Evolutionary conservation across 2,888 invertebrate species (phyloP), one percentile per base, ranked within the genome.

Genomic region (Pyralis farinalis): DNA sequence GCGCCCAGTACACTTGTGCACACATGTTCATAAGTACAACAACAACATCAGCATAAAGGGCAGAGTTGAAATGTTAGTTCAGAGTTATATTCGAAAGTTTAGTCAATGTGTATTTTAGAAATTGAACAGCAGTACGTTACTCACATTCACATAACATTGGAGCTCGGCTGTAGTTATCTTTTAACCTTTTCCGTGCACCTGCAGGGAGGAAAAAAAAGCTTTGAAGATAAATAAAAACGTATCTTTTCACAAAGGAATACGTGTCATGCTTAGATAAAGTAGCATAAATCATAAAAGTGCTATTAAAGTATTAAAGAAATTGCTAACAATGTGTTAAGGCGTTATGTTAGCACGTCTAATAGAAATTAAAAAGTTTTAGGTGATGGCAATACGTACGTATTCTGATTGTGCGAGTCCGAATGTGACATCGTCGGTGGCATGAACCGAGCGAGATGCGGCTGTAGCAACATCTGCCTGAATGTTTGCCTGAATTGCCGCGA

Each of bases 401-500:
- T 92, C 49, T 91, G 92, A 42, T 91, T 89, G 49, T 92, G 91
- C 0, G 92, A 92, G 43, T 92, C 93, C 5, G 92, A 92, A 55
- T 91, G 91, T 1, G 91, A 90, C 0, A 87, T 88, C 0, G 90
- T 77, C 0, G 91, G 87, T 0, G 91, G 90, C 45, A 90, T 75
- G 83, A 92, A 92, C 42, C 92, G 90, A 10, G 90, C 88, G 46
- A 93, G 73, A 21, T 92, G 90, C 43, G 90, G 91, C n/a, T 92
- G 92, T 47, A 92, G 90, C 65, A 96, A 93, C 58, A 96, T 79
- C 63, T 93, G 91, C 7, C 92, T 90, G 70, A 95, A 96, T 1
- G 95, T 95, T 54, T 92, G 92, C 9, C 98, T 91, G 76, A 98
- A 98, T 90, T 97, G 97, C 48, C 95, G 92, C 47, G 97, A 97